phyloP scores from a whole-genome alignment of 1,140 invertebrate genomes.

The Lysiphlebus fabarum region DNA sequence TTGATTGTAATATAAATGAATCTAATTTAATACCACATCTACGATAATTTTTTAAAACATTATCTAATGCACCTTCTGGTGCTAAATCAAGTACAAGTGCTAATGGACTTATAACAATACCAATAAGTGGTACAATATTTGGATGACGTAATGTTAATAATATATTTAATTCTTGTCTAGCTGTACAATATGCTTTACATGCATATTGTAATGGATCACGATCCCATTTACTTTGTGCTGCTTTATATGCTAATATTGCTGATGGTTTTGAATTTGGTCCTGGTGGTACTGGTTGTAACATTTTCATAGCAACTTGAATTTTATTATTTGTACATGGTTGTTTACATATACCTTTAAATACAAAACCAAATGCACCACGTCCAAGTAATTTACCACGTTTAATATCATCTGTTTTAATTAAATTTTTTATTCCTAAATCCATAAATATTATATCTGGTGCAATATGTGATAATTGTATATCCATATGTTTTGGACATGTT shows the following conservation, averaged over 20 bases:
- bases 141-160: constrained; percentile 80
- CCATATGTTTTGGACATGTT: constrained; percentile 71
- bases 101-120: constrained; percentile 83
- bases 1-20: constrained; percentile 75
- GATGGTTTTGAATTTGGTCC: constrained; percentile 71
- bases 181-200: constrained; percentile 92
- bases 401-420: constrained; percentile 79
- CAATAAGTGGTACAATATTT: constrained; percentile 90
- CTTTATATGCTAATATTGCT: constrained; percentile 77
- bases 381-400: constrained; percentile 80
- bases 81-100: constrained; percentile 88
- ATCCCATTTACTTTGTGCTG: constrained; percentile 85
- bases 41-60: constrained; percentile 76
- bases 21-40: constrained; percentile 78
- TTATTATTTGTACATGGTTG: constrained; percentile 56
- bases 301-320: constrained; percentile 88
- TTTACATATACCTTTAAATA: constrained; percentile 77
- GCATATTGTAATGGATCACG: constrained; percentile 85
- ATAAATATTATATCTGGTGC: constrained; percentile 87
- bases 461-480: constrained; percentile 69
- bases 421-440: constrained; percentile 76
- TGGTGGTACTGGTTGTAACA: constrained; percentile 89
- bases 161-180: constrained; percentile 90
- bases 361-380: constrained; percentile 95
- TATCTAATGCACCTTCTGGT: constrained; percentile 85